These are phyloP conservation scores for Lophura nycthemera DNA, from an alignment of 2,113 vertebrate genomes.

Conservation along the genomic window DNA sequence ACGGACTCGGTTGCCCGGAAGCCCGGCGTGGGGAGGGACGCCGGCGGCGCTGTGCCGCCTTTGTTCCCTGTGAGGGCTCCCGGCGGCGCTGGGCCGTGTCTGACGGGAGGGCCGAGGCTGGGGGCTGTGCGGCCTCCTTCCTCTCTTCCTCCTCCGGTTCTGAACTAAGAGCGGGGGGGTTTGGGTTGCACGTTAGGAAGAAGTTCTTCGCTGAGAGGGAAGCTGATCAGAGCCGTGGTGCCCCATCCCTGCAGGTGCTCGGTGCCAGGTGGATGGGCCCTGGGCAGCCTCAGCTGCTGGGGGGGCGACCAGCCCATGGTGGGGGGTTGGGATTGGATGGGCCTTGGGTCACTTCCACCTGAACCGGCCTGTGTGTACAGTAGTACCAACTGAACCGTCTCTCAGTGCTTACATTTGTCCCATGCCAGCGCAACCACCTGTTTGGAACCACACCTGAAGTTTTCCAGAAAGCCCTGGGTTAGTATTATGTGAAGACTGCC, in stretches of 20 bases:
- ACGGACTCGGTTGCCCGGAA: not conserved
- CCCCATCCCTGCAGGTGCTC: not conserved
- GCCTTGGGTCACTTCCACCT: not conserved
- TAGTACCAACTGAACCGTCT: not conserved
- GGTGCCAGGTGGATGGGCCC: not conserved
- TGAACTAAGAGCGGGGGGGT: not conserved
- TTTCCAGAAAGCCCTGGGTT: not conserved
- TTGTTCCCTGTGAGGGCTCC: not conserved
- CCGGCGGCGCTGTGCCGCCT: not conserved
- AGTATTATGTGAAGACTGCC: not conserved
- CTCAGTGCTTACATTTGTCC: not conserved
- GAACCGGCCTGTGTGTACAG: not conserved
- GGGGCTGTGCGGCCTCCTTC: not conserved
- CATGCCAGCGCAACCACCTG: accelerated
- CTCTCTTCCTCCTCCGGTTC: too few species aligned
- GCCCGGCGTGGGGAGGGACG: not conserved
- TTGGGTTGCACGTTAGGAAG: not conserved
- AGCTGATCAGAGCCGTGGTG: too few species aligned
- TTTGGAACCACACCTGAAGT: accelerated
- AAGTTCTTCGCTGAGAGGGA: not conserved
- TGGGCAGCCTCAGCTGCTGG: not conserved
- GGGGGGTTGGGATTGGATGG: not conserved
- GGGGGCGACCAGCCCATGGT: too few species aligned
- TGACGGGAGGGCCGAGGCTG: too few species aligned
- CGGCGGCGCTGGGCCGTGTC: not conserved